Evolutionary conservation across 2,113 vertebrate species (phyloP), one percentile per base, ranked within the genome.

Genomic region (Tiliqua scincoides): DNA sequence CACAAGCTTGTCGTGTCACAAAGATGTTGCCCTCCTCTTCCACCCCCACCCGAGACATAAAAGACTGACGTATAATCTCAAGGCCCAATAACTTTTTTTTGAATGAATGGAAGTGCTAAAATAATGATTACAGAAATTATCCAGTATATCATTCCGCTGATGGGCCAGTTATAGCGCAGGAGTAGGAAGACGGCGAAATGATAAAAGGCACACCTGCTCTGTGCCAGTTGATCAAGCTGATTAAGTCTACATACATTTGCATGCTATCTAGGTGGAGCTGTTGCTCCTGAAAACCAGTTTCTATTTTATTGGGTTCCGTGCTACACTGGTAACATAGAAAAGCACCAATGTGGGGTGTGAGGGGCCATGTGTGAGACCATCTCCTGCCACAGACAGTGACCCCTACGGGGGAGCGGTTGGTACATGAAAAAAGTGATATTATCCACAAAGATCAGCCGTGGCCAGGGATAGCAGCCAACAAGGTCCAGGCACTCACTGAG

Each of bases 31-130:
- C 62, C 12, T 1, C 8, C 9, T 52, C 85, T 89, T 85, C 76
- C 27, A n/a, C 37, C 27, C 12, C 3, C 30, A 43, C 40, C 30
- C 40, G 79, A 71, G 81, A 83, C 87, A 90, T 54, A 11, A 80
- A 73, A 1, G 61, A 67, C 1, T 0, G 7, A 5, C 17, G 6
- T n/a, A 4, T 0, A 0, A 20, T 4, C 0, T 54, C 17, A 75
- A 90, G 86, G 37, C 25, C 2, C 54, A n/a, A 25, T 4, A 35
- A 54, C 75, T 85, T 37, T 9, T 85, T 93, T 93, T 94, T 91
- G 12, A 54, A 90, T 89, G 89, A 93, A 90, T 57, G 65, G 91
- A 93, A 86, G 73, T 9, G 89, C 80, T 85, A 88, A 91, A 92
- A 87, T 0, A 52, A 68, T 78, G n/a, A 72, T 35, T 15, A 2